Percentiles rank a stretch among this genome's conserved stretches.
These are phyloP conservation scores for Geopemphigus sp. DNA, from an alignment of 1,140 invertebrate genomes.

Conservation along the genomic window DNA sequence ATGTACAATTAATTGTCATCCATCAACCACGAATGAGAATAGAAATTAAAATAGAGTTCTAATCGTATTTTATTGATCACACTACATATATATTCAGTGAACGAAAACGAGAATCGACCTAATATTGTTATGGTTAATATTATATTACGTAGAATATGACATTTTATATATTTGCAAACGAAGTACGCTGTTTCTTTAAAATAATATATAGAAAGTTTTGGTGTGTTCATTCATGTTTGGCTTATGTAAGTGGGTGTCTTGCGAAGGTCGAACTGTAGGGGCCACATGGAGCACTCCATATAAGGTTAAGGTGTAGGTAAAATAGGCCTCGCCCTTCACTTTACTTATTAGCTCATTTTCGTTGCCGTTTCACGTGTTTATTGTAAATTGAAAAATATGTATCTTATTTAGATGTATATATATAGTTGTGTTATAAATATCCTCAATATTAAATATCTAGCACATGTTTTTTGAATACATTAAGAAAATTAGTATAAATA, in stretches of 20 bases:
- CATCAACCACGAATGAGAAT: too few relatives aligned
- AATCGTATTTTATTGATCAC: too few relatives aligned
- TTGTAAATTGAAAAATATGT: slow-evolving; percentile 16
- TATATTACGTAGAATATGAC: not conserved
- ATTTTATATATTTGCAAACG: not conserved
- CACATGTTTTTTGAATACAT: too few relatives aligned
- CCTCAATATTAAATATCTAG: too few relatives aligned
- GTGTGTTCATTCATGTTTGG: slow-evolving; percentile 43
- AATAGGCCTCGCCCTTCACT: slow-evolving; percentile 49
- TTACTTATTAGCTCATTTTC: slow-evolving; percentile 46
- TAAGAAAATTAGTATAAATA: too few relatives aligned
- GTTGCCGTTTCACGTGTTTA: not conserved
- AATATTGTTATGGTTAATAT: not conserved
- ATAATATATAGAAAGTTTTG: slow-evolving; percentile 26
- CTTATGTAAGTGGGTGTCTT: slow-evolving; percentile 40
- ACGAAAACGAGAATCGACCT: not conserved
- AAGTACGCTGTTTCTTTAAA: not conserved
- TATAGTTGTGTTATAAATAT: too few relatives aligned
- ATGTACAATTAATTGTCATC: too few relatives aligned
- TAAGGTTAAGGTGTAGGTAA: slow-evolving; percentile 49
- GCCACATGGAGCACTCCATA: slow-evolving; percentile 42
- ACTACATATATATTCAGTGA: not conserved
- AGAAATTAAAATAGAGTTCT: too few relatives aligned
- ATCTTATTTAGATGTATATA: too few relatives aligned
- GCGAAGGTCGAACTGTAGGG: slow-evolving; percentile 16